phyloP scores from a whole-genome alignment of 2,888 invertebrate genomes.

The Adelphocoris suturalis region DNA sequence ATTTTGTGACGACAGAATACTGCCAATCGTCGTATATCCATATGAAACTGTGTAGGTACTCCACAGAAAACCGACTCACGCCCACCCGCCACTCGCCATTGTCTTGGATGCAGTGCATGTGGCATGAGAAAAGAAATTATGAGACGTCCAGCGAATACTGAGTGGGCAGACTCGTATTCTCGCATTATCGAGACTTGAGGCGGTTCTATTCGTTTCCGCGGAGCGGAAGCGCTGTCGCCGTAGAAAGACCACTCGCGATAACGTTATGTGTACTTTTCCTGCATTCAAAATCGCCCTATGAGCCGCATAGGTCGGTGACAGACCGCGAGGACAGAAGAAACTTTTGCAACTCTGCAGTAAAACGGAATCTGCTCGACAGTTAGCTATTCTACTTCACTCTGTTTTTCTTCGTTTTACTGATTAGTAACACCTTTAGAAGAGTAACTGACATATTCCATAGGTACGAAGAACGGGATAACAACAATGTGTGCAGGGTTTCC shows the following conservation, averaged over 20 bases:
- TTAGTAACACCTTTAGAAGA: too few relatives aligned
- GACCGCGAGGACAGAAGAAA: neutral
- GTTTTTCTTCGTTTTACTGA: too few relatives aligned
- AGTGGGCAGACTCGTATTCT: constrained; percentile 39
- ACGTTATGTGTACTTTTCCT: constrained; percentile 6
- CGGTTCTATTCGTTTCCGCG: neutral
- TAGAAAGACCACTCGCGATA: constrained; percentile 17
- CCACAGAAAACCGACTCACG: neutral
- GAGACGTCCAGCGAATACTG: neutral
- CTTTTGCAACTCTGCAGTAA: neutral
- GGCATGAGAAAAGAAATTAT: neutral
- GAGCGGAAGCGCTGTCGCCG: constrained; percentile 18
- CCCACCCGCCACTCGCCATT: constrained; percentile 10
- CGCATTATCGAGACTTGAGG: constrained; percentile 15
- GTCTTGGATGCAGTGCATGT: constrained; percentile 2
- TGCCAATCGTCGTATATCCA: too few relatives aligned
- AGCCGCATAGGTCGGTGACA: constrained; percentile 6
- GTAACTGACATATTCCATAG: too few relatives aligned
- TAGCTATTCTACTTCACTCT: neutral
- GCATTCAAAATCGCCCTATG: constrained; percentile 30
- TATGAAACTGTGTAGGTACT: too few relatives aligned
- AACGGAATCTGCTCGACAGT: neutral
- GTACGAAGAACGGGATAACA: too few relatives aligned
- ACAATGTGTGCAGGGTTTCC: too few relatives aligned
- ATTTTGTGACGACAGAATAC: neutral